Base-by-base conservation (phyloP, 2,888 invertebrate species). In the Unio delphinus region DNA sequence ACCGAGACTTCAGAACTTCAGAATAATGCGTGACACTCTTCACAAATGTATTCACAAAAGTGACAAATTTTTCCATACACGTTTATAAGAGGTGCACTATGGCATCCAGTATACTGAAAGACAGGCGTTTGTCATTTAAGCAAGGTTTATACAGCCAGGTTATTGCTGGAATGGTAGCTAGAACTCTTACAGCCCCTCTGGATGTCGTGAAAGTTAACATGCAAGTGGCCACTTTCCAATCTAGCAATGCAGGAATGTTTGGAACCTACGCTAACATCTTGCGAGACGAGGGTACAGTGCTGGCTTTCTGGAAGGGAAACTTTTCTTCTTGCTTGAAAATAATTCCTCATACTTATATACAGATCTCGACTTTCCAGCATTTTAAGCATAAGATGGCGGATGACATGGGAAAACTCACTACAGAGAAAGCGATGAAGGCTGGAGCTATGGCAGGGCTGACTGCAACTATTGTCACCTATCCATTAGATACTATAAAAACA, bases 401-500 rank as follows among this genome's bases (percentile, higher is more conserved):
- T 17, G 62, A 65, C 20, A 61, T 54, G 20, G 74, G 69, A 1
- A 54, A 65, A 7, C 66, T 74, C 18, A 66, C 69, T 8, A 55
- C 63, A 55, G 34, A n/a, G 4, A 20, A 58, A 17, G 65, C 71
- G 6, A 55, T 65, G 1, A 18, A 67, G 15, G 56, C 58, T n/a
- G 64, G 71, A 20, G 71, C 67, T 1, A 23, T 62, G 17, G 64
- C 71, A 55, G 74, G 74, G 18, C 64, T 72, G 20, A 28, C 62
- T 18, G 64, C 74, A 18, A 74, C 74, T n/a, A 55, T 72, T 18
- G 6, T 64, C 7, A 72, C 69, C 2, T 74, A 74, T 55, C 74
- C 74, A 11, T 23, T 74, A 54, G 71, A 74, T 54, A 69, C 67
- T 15, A 56, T 74, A 3, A 74, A 74, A 61, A 74, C 74, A 18